Conservation (phyloP, 1,140 invertebrate species). For the Drosophila teissieri region DNA sequence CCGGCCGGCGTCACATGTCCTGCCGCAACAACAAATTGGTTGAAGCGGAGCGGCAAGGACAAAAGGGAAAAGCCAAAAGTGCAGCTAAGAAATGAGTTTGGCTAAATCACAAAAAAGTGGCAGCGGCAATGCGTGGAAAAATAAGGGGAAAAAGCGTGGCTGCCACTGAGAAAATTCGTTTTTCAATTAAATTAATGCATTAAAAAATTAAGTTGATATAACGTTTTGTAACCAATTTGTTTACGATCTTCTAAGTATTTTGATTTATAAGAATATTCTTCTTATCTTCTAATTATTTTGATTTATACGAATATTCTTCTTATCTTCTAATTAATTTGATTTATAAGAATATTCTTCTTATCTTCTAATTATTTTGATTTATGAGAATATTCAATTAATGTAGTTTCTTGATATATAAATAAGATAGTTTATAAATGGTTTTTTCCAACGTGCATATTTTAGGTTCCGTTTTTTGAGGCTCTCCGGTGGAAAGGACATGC, state of each 20-base stretch:
- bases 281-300: too few relatives aligned
- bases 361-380: too few relatives aligned
- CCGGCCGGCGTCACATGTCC: constrained; percentile 63
- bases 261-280: too few relatives aligned
- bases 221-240: too few relatives aligned
- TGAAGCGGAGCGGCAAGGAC: constrained; percentile 27
- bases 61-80: constrained; percentile 68
- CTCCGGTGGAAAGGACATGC: constrained; percentile 67
- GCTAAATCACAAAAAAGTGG: constrained; percentile 40
- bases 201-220: too few relatives aligned
- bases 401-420: background rate
- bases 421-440: background rate
- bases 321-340: too few relatives aligned
- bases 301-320: too few relatives aligned
- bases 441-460: constrained; percentile 10
- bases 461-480: constrained; percentile 53
- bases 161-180: constrained; percentile 7
- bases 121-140: constrained; percentile 42
- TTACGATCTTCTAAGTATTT: too few relatives aligned
- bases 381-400: background rate
- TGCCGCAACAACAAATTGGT: constrained; percentile 73
- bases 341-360: too few relatives aligned
- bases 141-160: constrained; percentile 23
- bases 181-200: too few relatives aligned
- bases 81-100: constrained; percentile 70